Percentiles rank a stretch among this genome's conserved stretches.
Evolutionary conservation across 2,113 vertebrate species (phyloP).

Genomic region (Podiceps cristatus): DNA sequence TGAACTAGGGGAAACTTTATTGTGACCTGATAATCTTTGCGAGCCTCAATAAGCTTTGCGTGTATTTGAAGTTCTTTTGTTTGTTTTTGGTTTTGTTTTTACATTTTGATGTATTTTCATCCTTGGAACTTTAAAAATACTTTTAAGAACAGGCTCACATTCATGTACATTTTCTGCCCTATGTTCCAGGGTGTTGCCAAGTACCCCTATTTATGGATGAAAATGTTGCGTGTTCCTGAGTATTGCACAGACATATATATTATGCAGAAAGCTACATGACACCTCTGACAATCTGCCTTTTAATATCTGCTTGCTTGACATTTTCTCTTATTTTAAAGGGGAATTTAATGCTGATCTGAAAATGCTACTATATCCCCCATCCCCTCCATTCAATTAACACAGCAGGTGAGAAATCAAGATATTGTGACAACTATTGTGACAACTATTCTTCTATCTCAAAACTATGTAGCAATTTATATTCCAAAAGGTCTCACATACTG

Average conservation of each 20-base stretch:
- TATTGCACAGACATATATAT: not conserved
- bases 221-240: not conserved
- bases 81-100: too few species aligned
- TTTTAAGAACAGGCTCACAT: not conserved
- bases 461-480: not conserved
- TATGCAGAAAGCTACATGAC: not conserved
- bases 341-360: conserved; percentile 9
- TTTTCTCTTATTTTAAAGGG: not conserved
- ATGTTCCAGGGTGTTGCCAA: not conserved
- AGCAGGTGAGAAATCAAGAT: not conserved
- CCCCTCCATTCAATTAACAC: not conserved
- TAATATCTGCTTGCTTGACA: not conserved
- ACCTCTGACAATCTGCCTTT: not conserved
- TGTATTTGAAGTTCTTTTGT: not conserved
- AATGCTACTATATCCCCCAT: not conserved
- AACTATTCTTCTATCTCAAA: conserved; percentile 18
- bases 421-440: conserved; percentile 24
- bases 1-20: not conserved
- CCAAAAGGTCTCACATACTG: not conserved
- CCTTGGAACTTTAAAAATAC: not conserved
- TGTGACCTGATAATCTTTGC: not conserved
- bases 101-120: not conserved
- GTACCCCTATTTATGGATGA: not conserved
- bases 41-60: not conserved
- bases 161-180: not conserved